Base-by-base conservation (phyloP, 2,797 vertebrate genomes). In the Enteromius thamalakanensis region DNA sequence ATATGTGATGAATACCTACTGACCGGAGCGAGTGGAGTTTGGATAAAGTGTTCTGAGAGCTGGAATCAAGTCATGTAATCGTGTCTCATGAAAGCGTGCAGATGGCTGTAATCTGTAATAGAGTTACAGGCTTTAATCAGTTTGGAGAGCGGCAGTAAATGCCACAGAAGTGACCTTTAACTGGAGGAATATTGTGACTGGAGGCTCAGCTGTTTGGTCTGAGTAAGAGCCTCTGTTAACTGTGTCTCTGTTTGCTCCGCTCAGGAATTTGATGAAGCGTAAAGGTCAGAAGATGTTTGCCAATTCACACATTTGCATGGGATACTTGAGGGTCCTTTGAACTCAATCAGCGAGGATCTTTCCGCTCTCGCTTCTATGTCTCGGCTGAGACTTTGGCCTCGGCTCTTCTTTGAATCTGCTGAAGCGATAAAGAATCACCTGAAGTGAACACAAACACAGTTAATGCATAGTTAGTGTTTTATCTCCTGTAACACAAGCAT, bases 81-180 rank as follows among this genome's bases (percentile, higher is more conserved):
- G 51, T 64, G 71, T 81, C 58, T 65, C 6, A 67, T 71, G 51
- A 76, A 58, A 76, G 72, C 76, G 42, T 71, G 75, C 68, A 79
- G 42, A 29, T 40, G 51, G 72, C 68, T 75, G 49, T 82, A 40
- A 80, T 79, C 68, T 81, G 80, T 82, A 68, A 77, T 78, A 37
- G 83, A 88, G 70, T 83, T 84, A 47, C 76, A 80, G 58, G 69
- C 76, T 88, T 87, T 88, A 87, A 88, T 88, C 85, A 86, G 85
- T 83, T 84, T 87, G 26, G 53, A 85, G 67, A 82, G 45, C 74
- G 62, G 53, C 78, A 53, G 83, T 69, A 85, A 85, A 80, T 80
- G 71, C 80, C 83, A 81, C 80, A 72, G 81, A 84, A 87, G 84
- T 87, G 86, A 88, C 86, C 86, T 88, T 88, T 87, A 49, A 80